Evolutionary conservation across 2,888 invertebrate species (phyloP), one percentile per base, ranked within the genome.

Genomic region (Helicoverpa assulta): DNA sequence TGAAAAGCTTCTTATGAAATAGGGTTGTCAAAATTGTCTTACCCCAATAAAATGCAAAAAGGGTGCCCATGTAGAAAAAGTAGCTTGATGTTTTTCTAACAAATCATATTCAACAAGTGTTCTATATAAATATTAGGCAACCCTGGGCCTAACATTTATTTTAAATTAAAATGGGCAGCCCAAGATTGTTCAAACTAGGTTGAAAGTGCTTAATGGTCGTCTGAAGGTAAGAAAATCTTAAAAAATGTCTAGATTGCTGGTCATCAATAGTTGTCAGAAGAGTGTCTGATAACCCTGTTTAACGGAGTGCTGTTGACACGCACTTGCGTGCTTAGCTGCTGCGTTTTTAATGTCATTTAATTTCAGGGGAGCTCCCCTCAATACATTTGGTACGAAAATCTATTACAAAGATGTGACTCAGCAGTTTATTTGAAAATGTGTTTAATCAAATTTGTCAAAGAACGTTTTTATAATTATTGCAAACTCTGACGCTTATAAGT

Each of bases 311-410:
- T 57, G 70, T 19, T 26, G 73, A 74, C 83, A 82, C 82, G 76
- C 84, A 81, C 68, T 76, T 53, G 81, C 84, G 82, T 79, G 81
- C 37, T 75, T 52, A 69, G 63, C 52, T 26, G 64, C 64, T 56
- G 62, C 68, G 71, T 61, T 73, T 76, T 77, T 73, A 67, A 69
- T 72, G 66, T 67, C 56, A 56, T 70, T 80, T 61, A 52, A 64
- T 62, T 80, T 73, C 58, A 70, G 65, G 83, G 82, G 76, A 63
- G 74, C 76, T 72, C 62, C 73, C 82, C 82, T 83, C 76, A 74
- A 81, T 69, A 62, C 60, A 81, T 83, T 68, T 70, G 74, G 71
- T 57, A 70, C 79, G 68, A 74, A 79, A 75, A 76, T 73, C 72
- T 74, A 80, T 79, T 69, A 81, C 51, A 26, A 21, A 55, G 55